A percentile compares a stretch with the other conserved stretches of the same genome.
Evolutionary conservation across 2,888 invertebrate genomes (phyloP).

Genomic region (Morpho achilles): DNA sequence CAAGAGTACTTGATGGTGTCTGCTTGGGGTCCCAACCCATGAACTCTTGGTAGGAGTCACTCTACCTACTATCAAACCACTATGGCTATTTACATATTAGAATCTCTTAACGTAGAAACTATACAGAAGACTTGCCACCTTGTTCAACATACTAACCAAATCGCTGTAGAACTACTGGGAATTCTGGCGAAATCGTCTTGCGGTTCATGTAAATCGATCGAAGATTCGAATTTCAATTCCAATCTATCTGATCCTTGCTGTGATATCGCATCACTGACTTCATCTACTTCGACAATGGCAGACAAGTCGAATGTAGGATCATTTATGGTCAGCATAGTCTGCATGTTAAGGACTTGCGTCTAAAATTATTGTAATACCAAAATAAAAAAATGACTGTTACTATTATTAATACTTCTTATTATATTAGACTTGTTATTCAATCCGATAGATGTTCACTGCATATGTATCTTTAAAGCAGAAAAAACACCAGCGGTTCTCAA

Average conservation of each 20-base stretch:
- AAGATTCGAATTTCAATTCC: conserved; percentile 62
- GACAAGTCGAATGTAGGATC: conserved; percentile 73
- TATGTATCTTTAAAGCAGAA: not conserved
- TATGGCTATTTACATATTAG: too few relatives aligned
- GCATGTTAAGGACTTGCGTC: conserved; percentile 71
- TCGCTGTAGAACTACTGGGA: conserved; percentile 55
- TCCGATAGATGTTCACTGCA: too few relatives aligned
- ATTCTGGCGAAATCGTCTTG: conserved; percentile 52
- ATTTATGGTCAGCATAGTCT: conserved; percentile 62
- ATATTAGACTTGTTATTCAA: too few relatives aligned
- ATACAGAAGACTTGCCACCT: too few relatives aligned
- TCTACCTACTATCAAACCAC: too few relatives aligned
- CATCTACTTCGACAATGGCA: conserved; percentile 70
- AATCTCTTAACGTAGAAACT: too few relatives aligned
- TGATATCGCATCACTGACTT: conserved; percentile 53
- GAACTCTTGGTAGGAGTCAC: too few relatives aligned
- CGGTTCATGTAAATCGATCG: conserved; percentile 53
- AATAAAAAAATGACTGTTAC: too few relatives aligned
- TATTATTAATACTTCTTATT: too few relatives aligned
- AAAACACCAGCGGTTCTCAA: not conserved
- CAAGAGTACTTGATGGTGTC: too few relatives aligned
- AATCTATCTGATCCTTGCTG: conserved; percentile 59
- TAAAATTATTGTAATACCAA: conserved; percentile 31
- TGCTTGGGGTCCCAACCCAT: too few relatives aligned
- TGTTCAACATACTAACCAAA: conserved; percentile 46